Evolutionary conservation across 2,797 vertebrate species (phyloP).

Genomic region (Hozukius guyotensis): DNA sequence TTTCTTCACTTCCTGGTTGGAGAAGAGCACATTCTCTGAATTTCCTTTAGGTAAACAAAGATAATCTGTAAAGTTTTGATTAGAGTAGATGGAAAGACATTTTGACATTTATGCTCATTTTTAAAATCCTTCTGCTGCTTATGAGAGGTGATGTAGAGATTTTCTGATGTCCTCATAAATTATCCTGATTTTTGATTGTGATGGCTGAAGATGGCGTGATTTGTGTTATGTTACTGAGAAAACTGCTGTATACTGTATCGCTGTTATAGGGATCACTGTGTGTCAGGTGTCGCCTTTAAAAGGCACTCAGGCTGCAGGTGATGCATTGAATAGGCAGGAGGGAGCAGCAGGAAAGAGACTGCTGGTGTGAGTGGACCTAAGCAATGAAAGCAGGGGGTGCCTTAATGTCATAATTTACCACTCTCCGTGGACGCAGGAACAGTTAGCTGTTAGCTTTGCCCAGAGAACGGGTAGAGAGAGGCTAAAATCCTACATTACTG

Average conservation of each 20-base stretch:
- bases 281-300: neutral
- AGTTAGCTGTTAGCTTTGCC: slow-evolving; percentile 18
- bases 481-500: neutral
- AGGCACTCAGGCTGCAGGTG: slow-evolving; percentile 8
- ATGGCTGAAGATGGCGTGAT: neutral
- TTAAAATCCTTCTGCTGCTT: neutral
- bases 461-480: neutral
- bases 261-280: neutral
- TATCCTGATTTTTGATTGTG: neutral
- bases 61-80: neutral
- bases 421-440: slow-evolving; percentile 30
- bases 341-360: slow-evolving; percentile 1
- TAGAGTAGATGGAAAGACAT: neutral
- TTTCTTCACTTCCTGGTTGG: neutral
- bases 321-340: slow-evolving; percentile 15
- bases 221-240: neutral
- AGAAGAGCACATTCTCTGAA: neutral
- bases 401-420: slow-evolving; percentile 56
- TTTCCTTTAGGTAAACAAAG: neutral
- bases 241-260: neutral
- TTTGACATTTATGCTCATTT: neutral
- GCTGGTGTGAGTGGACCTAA: slow-evolving; percentile 33
- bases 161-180: neutral
- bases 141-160: neutral
- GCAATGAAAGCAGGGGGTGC: slow-evolving; percentile 34